Conservation (phyloP, 2,888 invertebrate genomes). For the Parnassius glacialis region DNA sequence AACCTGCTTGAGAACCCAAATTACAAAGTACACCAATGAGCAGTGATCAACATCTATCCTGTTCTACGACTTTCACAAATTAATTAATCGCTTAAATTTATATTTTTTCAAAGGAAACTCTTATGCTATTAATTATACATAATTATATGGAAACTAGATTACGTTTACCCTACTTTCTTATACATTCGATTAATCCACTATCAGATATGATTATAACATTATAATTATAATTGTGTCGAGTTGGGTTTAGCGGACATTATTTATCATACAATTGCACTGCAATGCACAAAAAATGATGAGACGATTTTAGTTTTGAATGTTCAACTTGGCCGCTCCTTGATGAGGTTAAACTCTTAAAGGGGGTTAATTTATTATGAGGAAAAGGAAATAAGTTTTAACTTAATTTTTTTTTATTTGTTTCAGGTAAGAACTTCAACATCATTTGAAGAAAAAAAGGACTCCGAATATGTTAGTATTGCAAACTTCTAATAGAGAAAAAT, state of each 20-base stretch:
- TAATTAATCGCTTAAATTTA: no score
- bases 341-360: no score
- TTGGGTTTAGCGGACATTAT: constrained; percentile 20
- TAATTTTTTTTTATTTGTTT: constrained; percentile 28
- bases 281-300: not conserved
- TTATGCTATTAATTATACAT: not conserved
- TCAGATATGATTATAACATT: constrained; percentile 26
- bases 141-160: constrained; percentile 2
- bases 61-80: no score
- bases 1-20: no score
- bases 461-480: not conserved
- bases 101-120: no score
- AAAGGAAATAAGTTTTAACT: constrained; percentile 1
- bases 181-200: constrained; percentile 19
- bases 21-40: no score
- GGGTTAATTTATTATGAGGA: no score
- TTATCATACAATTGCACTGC: constrained; percentile 14
- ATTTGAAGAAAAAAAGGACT: not conserved
- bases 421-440: constrained; percentile 32
- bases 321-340: not conserved
- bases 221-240: constrained; percentile 21
- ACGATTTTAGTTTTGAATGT: constrained; percentile 8
- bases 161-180: constrained; percentile 12
- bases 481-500: not conserved
- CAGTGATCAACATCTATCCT: no score